Base-by-base conservation (phyloP, 2,797 vertebrate species). In the Sylvilagus floridanus region DNA sequence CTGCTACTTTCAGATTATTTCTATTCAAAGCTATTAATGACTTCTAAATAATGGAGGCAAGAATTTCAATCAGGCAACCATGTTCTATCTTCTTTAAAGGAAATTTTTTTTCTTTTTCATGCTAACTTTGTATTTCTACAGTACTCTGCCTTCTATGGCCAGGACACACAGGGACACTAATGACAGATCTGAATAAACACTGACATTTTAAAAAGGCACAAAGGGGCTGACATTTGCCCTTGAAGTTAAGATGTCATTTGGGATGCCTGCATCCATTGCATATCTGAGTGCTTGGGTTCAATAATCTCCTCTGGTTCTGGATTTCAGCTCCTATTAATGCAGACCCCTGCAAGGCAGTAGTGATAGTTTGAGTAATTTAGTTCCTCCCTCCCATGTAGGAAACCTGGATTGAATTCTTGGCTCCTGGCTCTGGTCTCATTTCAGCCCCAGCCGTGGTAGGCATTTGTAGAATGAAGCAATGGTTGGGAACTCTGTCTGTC, bases 1-100 rank as follows among this genome's bases (percentile, higher is more conserved):
- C 60, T 91, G 8, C 17, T 57, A 60, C 84, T 93, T 96, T 68
- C n/a, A 96, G 89, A 52, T 69, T 84, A 62, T 76, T 89, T 81
- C 68, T 83, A 79, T 50, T 76, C 52, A 95, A 87, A 92, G 47
- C 10, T 66, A 90, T 81, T 95, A 84, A 92, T 30, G 11, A 24
- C 16, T 84, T 86, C 62, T 68, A 88, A 89, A 89, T 8, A 91
- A 95, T 35, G 57, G 95, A 66, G 21, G 26, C 22, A 92, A 96
- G 92, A 75, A 68, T 62, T 75, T 86, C 22, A 88, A 75, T 17
- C 1, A 2, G 10, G 42, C 5, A 91, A 50, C 83, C 81, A 35
- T 87, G 37, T 82, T 24, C 69, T 90, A 37, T 75, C 17, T 73
- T 94, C 32, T 81, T 92, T 79, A 93, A 88, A 92, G 32, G 21